Evolutionary conservation across 2,113 vertebrate genomes (phyloP).

Genomic region (Cygnus buccinator): DNA sequence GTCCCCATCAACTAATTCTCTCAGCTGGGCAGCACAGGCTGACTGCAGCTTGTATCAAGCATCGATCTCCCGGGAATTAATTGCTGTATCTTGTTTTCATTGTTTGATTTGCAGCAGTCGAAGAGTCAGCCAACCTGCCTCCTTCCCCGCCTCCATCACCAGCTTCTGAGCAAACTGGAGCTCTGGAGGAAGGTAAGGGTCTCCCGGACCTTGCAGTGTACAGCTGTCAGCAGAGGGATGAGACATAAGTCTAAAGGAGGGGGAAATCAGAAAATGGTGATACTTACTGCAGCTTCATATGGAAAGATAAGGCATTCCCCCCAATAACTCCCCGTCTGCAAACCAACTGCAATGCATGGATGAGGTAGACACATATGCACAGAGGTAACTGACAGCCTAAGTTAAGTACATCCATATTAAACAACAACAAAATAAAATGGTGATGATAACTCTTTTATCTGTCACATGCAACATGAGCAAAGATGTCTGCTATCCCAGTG

Average conservation of each 20-base stretch:
- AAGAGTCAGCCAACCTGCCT: conserved; percentile 96
- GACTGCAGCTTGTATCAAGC: background rate
- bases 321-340: background rate
- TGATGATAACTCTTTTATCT: background rate
- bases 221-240: background rate
- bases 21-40: background rate
- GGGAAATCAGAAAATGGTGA: background rate
- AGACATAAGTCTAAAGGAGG: background rate
- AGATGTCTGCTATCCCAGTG: background rate
- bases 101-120: conserved; percentile 83
- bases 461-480: background rate
- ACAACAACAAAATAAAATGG: background rate
- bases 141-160: conserved; percentile 97
- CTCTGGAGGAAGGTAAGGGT: conserved; percentile 92
- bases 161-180: conserved; percentile 90
- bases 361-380: background rate
- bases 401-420: background rate
- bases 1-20: background rate
- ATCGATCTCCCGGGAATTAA: conserved; percentile 31
- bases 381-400: background rate
- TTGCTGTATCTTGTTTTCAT: conserved; percentile 61
- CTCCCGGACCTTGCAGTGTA: background rate
- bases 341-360: background rate
- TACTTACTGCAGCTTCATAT: background rate
- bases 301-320: background rate